Evolutionary conservation across 53 echinoderm and acorn worm species (phyloP).

Genomic region (Crossaster papposus): DNA sequence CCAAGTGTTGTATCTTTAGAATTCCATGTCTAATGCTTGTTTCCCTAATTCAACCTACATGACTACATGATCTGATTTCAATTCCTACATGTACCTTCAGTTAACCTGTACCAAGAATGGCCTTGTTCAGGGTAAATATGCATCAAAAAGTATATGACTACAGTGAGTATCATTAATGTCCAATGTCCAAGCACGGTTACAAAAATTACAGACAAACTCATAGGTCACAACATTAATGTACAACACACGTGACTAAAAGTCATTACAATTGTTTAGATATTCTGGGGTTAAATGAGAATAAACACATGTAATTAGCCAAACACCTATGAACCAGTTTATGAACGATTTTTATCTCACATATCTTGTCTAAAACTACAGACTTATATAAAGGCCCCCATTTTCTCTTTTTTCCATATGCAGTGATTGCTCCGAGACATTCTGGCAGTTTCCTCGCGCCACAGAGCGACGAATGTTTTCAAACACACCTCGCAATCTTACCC

Average conservation of each 20-base stretch:
- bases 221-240: too few species aligned
- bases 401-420: neutral
- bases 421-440: slow-evolving; percentile 9
- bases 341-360: neutral
- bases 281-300: neutral
- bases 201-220: too few species aligned
- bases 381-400: neutral
- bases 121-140: too few species aligned
- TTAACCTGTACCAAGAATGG: too few species aligned
- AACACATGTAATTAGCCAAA: neutral
- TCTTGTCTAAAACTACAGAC: neutral
- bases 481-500: slow-evolving; percentile 29
- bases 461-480: slow-evolving; percentile 47
- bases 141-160: too few species aligned
- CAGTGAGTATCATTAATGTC: too few species aligned
- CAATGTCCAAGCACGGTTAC: too few species aligned
- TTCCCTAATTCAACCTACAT: too few species aligned
- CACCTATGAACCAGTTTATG: neutral
- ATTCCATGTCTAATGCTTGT: too few species aligned
- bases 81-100: too few species aligned
- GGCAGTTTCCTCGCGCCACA: slow-evolving; percentile 1
- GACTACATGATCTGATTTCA: too few species aligned
- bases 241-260: neutral
- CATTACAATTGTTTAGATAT: neutral
- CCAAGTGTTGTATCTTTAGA: too few species aligned